Evolutionary conservation across 1,140 invertebrate genomes (phyloP).

Genomic region (Listronotus bonariensis): DNA sequence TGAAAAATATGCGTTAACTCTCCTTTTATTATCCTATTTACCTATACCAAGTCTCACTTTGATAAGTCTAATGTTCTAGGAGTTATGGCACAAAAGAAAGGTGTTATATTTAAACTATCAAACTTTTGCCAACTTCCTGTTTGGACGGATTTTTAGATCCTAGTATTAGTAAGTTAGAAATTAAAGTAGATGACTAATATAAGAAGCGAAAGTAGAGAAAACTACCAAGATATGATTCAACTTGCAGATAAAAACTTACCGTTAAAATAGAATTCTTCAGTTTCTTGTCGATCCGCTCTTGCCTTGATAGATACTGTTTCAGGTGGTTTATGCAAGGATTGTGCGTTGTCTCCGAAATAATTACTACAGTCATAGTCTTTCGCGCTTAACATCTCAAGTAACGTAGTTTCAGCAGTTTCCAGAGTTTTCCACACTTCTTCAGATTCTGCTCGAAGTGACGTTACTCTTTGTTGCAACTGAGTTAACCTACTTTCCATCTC

Average conservation of each 20-base stretch:
- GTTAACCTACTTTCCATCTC: constrained; percentile 82
- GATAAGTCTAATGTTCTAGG: no score
- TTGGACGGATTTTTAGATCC: no score
- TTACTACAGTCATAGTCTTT: constrained; percentile 80
- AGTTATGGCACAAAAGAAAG: no score
- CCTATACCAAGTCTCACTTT: no score
- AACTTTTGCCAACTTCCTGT: no score
- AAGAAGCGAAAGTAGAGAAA: no score
- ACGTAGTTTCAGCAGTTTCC: constrained; percentile 87
- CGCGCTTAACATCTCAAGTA: constrained; percentile 80
- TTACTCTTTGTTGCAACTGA: constrained; percentile 80
- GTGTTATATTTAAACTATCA: no score
- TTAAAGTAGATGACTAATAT: no score
- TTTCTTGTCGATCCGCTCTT: constrained; percentile 79
- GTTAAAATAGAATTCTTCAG: constrained; percentile 86
- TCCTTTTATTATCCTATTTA: no score
- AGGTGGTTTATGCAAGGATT: constrained; percentile 64
- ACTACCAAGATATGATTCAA: no score
- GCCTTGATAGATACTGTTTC: constrained; percentile 72
- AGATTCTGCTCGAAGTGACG: constrained; percentile 81
- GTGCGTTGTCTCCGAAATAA: constrained; percentile 69
- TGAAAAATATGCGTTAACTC: no score
- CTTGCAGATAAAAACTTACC: constrained; percentile 59
- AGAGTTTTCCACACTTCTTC: constrained; percentile 96
- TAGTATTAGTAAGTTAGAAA: no score